A percentile compares a stretch with the other conserved stretches of the same genome.
These are phyloP conservation scores for Tokudaia tokunoshimensis DNA, from an alignment of 2,797 vertebrate species.

Conservation along the genomic window DNA sequence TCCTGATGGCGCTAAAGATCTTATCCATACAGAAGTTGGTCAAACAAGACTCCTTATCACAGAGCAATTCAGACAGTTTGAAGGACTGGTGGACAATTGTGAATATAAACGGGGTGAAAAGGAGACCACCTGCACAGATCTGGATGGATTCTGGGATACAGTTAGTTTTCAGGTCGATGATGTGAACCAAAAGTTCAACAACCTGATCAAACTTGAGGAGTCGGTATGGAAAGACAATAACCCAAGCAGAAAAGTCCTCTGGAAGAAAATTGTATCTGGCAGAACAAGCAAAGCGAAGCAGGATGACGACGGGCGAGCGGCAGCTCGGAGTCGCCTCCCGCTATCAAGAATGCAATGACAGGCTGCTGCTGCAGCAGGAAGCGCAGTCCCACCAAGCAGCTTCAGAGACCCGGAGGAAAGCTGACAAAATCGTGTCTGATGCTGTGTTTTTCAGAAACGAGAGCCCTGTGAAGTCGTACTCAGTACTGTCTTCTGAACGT, in stretches of 20 bases:
- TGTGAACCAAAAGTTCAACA: slow-evolving; percentile 93
- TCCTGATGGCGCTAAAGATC: slow-evolving; percentile 89
- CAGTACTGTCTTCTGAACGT: slow-evolving; percentile 78
- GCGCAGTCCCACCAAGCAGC: slow-evolving; percentile 31
- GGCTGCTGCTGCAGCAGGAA: slow-evolving; percentile 83
- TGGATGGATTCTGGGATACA: slow-evolving; percentile 99
- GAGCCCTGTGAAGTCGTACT: slow-evolving; percentile 92
- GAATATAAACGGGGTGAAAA: slow-evolving; percentile 94
- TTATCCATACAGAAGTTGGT: slow-evolving; percentile 93
- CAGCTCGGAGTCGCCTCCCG: slow-evolving; percentile 92
- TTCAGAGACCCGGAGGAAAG: slow-evolving; percentile 40
- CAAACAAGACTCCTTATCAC: slow-evolving; percentile 95
- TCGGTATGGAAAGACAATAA: slow-evolving; percentile 91
- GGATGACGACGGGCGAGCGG: slow-evolving; percentile 85
- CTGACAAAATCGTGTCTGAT: slow-evolving; percentile 91
- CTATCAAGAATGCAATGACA: slow-evolving; percentile 94
- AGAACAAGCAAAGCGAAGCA: slow-evolving; percentile 72
- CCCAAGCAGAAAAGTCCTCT: slow-evolving; percentile 88
- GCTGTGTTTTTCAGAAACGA: slow-evolving; percentile 94
- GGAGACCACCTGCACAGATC: slow-evolving; percentile 88
- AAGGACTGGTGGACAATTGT: slow-evolving; percentile 95
- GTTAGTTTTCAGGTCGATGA: slow-evolving; percentile 93
- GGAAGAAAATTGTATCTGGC: slow-evolving; percentile 84
- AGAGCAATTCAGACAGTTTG: slow-evolving; percentile 96
- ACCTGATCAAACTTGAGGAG: slow-evolving; percentile 91